These are phyloP conservation scores for Drosophila barbarae DNA, from an alignment of 2,888 invertebrate genomes.

Conservation along the genomic window DNA sequence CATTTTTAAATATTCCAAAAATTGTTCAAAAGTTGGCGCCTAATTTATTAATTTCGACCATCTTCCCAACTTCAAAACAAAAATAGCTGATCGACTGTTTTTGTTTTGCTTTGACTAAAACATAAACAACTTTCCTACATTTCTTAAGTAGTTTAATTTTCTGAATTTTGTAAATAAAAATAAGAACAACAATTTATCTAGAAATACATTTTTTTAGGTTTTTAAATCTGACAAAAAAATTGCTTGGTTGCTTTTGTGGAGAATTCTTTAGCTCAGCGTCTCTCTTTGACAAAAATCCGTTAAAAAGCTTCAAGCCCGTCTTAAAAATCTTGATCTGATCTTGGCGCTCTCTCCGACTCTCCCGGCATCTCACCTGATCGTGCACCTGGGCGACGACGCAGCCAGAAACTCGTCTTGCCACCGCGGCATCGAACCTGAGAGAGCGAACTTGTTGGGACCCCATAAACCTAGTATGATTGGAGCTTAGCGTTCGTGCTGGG, in stretches of 20 bases:
- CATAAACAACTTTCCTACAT: too few relatives aligned
- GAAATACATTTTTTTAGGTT: not conserved
- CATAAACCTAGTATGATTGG: too few relatives aligned
- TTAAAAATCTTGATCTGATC: constrained; percentile 10
- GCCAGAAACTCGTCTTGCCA: constrained; percentile 12
- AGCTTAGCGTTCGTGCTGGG: not conserved
- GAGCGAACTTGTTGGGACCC: too few relatives aligned
- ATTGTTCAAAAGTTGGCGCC: too few relatives aligned
- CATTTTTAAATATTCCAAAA: too few relatives aligned
- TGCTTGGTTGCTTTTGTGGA: not conserved
- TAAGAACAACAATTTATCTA: too few relatives aligned
- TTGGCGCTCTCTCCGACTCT: not conserved
- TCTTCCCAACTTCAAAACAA: too few relatives aligned
- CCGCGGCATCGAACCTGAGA: not conserved
- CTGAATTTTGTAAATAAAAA: too few relatives aligned
- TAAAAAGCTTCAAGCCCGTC: constrained; percentile 5
- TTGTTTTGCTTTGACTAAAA: too few relatives aligned
- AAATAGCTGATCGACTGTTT: too few relatives aligned
- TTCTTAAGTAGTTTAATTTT: too few relatives aligned
- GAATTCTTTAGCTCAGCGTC: not conserved
- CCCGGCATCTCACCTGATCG: constrained; percentile 12
- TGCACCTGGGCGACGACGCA: constrained; percentile 8
- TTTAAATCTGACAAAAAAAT: not conserved
- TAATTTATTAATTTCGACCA: too few relatives aligned
- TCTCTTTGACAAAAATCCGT: not conserved